Base-by-base conservation (phyloP, 2,888 invertebrate genomes). In the Digitonthophagus gazella region DNA sequence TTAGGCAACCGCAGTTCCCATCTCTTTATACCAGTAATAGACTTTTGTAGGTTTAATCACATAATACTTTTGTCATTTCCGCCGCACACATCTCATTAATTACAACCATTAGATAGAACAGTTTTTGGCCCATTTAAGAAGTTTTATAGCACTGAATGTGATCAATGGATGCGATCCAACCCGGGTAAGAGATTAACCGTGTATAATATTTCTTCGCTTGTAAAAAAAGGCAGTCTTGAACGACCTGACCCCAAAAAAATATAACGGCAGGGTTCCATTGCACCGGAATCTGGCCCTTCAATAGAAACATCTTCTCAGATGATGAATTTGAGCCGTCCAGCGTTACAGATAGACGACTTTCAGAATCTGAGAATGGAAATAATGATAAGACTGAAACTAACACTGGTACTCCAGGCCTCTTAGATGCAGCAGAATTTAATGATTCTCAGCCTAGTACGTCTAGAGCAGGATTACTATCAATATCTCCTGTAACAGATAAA, bases 111-210 rank as follows among this genome's bases (percentile, higher is more conserved):
- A n/a, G 64, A 64, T 22, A 5, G 28, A 3, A 22, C 44, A 15
- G 64, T 28, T 15, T 64, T 15, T 64, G 64, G 64, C n/a, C 64
- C 64, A 15, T 16, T 64, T n/a, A 28, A 58, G 57, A 69, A 66
- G 55, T 67, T 67, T 65, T 56, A 58, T 20, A 61, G 57, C 54
- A 56, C 67, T 58, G 55, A 63, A 61, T 22, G 58, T 20, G 77
- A 79, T 69, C 73, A 75, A 15, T 80, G 79, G 78, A 70, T 80
- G 72, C 67, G 80, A 68, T 68, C 72, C 69, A 75, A 82, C 74
- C 80, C 80, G 2, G 81, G 81, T 0, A 78, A 76, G 71, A 73
- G 78, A 3, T 74, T 81, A 8, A 78, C 79, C 1, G 81, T 83
- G 58, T 81, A 81, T 72, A 77, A 82, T 55, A 68, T 79, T 67